A percentile compares a stretch with the other conserved stretches of the same genome.
phyloP scores from a whole-genome alignment of 92 coral and sea anemone genomes.

The Hydrozoanthus gracilis region DNA sequence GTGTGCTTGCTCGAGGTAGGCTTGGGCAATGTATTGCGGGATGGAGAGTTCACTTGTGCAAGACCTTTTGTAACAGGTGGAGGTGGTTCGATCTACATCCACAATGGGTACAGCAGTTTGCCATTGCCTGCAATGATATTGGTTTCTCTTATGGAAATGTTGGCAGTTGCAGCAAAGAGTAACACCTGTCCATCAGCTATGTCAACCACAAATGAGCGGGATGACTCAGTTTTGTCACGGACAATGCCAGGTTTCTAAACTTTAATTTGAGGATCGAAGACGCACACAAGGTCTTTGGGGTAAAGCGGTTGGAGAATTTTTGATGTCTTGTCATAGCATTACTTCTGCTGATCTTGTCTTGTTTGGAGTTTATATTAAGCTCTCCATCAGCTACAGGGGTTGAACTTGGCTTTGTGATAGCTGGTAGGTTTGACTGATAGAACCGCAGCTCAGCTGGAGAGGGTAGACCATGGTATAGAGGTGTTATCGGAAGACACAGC shows the following conservation, averaged over 20 bases:
- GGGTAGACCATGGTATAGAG: slow-evolving; percentile 63
- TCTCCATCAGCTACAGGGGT: slow-evolving; percentile 37
- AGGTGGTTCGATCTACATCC: neutral
- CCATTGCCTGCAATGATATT: neutral
- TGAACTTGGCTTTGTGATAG: slow-evolving; percentile 56
- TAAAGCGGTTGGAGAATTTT: slow-evolving; percentile 41
- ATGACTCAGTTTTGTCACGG: slow-evolving; percentile 10
- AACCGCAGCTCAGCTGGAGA: slow-evolving; percentile 72
- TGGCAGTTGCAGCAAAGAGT: slow-evolving; percentile 37
- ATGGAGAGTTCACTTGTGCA: too few species aligned
- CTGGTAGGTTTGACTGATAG: slow-evolving; percentile 79
- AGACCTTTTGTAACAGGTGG: too few species aligned
- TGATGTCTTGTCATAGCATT: slow-evolving; percentile 50
- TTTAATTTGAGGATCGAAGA: slow-evolving; percentile 29
- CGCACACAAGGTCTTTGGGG: slow-evolving; percentile 59
- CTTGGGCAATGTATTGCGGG: too few species aligned
- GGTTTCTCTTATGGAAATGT: slow-evolving; percentile 36
- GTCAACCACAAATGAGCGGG: slow-evolving; percentile 48
- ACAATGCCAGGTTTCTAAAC: slow-evolving; percentile 57
- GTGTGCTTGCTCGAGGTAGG: too few species aligned
- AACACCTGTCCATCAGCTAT: slow-evolving; percentile 40
- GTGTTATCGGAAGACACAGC: slow-evolving; percentile 73
- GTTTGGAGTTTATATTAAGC: slow-evolving; percentile 57
- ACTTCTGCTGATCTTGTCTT: slow-evolving; percentile 66
- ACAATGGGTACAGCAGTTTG: neutral